phyloP scores from a whole-genome alignment of 2,888 invertebrate genomes.

The Dexiosoma caninum region DNA sequence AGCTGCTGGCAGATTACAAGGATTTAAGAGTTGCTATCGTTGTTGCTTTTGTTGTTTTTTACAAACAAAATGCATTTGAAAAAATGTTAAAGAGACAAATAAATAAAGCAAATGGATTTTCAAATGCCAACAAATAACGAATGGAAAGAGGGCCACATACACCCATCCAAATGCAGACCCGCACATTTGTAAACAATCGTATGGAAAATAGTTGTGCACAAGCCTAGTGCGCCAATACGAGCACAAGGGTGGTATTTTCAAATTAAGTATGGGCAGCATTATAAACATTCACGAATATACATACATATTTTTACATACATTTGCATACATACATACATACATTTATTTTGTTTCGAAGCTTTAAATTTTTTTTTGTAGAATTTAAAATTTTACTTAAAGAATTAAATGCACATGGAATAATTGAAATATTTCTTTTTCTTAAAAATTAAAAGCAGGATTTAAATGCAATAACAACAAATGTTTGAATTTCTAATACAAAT shows the following conservation, averaged over 20 bases:
- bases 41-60: conserved; percentile 27
- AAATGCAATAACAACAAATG: conserved; percentile 66
- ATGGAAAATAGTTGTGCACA: background rate
- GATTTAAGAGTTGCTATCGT: conserved; percentile 68
- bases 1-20: conserved; percentile 70
- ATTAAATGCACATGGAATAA: conserved; percentile 45
- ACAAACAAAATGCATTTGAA: conserved; percentile 62
- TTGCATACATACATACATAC: background rate
- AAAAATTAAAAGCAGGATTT: conserved; percentile 35
- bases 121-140: conserved; percentile 27
- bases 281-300: background rate
- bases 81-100: conserved; percentile 56
- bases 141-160: background rate
- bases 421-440: conserved; percentile 43
- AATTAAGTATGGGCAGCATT: background rate
- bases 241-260: background rate
- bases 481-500: conserved; percentile 47
- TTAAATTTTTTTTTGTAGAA: conserved; percentile 19
- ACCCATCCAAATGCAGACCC: conserved; percentile 14
- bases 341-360: conserved; percentile 13
- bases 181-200: conserved; percentile 24
- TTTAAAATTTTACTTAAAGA: conserved; percentile 47
- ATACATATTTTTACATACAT: background rate
- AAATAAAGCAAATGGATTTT: conserved; percentile 58
- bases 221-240: background rate